Conservation (phyloP, 2,797 vertebrate genomes). For the Enteromius fasciolatus region DNA sequence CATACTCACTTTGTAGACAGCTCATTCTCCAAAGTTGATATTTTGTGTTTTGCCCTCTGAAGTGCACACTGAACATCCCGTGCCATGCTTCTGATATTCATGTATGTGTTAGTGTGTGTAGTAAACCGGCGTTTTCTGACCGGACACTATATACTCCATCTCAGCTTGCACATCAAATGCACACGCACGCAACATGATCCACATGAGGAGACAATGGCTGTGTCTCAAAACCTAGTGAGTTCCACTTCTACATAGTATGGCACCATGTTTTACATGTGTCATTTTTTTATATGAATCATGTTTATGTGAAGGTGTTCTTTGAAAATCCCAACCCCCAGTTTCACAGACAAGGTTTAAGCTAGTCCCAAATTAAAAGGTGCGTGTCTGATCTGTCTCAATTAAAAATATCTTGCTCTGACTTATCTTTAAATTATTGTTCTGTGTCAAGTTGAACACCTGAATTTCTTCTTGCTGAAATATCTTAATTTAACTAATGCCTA, state of each 20-base stretch:
- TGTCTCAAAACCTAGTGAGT: constrained; percentile 16
- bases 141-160: constrained; percentile 45
- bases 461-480: too few species aligned
- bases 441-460: too few species aligned
- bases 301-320: too few species aligned
- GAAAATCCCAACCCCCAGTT: too few species aligned
- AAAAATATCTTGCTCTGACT: too few species aligned
- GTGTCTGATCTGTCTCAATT: too few species aligned
- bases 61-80: constrained; percentile 73
- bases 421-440: too few species aligned
- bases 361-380: too few species aligned
- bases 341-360: too few species aligned
- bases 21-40: constrained; percentile 69
- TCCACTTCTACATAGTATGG: neutral
- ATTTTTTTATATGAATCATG: neutral
- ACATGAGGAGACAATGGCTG: constrained; percentile 23
- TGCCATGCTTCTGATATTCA: constrained; percentile 66
- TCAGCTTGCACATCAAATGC: constrained; percentile 50
- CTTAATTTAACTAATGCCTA: too few species aligned
- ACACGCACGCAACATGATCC: constrained; percentile 51
- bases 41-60: constrained; percentile 74
- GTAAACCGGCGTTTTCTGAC: neutral
- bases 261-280: neutral
- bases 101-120: constrained; percentile 46
- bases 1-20: constrained; percentile 67